These are phyloP conservation scores for Bos indicus DNA, from an alignment of 2,113 vertebrate genomes.

Conservation along the genomic window DNA sequence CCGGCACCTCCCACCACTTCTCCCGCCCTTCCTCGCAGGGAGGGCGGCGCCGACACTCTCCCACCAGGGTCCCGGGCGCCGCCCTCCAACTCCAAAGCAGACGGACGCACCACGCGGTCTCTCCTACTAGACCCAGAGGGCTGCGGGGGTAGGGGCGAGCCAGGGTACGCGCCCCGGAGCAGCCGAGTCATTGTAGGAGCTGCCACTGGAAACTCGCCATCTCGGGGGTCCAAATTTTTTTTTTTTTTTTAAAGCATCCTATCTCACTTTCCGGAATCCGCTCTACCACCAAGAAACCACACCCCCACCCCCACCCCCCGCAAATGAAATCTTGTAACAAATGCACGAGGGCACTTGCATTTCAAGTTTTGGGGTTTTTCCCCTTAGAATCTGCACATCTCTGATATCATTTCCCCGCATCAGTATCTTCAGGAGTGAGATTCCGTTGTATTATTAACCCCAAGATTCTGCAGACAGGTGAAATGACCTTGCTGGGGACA, in stretches of 20 bases:
- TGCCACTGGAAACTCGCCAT: not conserved
- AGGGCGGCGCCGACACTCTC: not conserved
- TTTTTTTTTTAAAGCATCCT: not conserved
- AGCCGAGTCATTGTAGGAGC: not conserved
- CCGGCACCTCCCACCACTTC: not conserved
- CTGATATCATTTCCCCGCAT: not conserved
- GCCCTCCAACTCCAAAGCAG: slow-evolving; percentile 45
- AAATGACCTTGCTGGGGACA: not conserved
- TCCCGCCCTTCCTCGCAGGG: not conserved
- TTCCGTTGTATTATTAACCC: not conserved
- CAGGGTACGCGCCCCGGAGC: not conserved
- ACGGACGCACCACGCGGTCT: not conserved
- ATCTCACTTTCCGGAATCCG: not conserved
- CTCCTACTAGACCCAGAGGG: not conserved
- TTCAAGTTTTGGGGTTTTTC: not conserved
- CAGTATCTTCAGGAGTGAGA: not conserved
- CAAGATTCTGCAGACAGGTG: not conserved
- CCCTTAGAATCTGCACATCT: not conserved
- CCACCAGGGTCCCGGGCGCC: slow-evolving; percentile 42
- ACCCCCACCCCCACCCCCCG: not conserved
- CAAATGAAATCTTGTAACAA: not conserved
- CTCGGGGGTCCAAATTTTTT: not conserved
- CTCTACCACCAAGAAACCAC: not conserved
- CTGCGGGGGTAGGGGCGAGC: not conserved
- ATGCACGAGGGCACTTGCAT: not conserved